Conservation (phyloP, 2,797 vertebrate genomes). For the Dipus sagitta region DNA sequence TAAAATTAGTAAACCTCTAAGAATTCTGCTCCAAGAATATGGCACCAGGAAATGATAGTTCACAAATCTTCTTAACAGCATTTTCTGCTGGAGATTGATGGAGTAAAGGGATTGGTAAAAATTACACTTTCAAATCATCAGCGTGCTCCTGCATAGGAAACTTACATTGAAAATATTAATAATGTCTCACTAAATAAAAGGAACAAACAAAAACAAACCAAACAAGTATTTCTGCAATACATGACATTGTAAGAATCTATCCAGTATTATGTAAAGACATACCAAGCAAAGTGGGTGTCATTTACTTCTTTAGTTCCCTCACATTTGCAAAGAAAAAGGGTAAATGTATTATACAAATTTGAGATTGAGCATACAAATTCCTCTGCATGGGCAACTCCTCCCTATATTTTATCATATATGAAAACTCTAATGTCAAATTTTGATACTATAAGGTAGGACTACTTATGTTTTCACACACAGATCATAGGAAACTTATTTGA, state of each 20-base stretch:
- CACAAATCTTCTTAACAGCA: not conserved
- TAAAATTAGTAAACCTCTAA: not conserved
- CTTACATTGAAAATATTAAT: not conserved
- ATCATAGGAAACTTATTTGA: constrained; percentile 21
- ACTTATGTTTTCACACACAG: not conserved
- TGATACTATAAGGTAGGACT: not conserved
- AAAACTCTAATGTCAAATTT: not conserved
- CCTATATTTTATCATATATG: not conserved
- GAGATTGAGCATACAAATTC: not conserved
- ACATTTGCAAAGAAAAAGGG: not conserved
- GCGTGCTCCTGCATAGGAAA: not conserved
- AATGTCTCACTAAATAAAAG: not conserved
- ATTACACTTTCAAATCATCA: not conserved
- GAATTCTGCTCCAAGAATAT: not conserved
- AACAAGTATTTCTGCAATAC: not conserved
- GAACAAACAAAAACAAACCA: not conserved
- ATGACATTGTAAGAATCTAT: not conserved
- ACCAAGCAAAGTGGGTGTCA: not conserved
- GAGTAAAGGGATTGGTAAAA: not conserved
- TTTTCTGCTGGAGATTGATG: not conserved
- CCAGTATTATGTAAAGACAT: not conserved
- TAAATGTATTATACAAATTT: not conserved
- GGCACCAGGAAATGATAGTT: not conserved
- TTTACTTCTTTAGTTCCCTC: not conserved
- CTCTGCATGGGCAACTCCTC: not conserved